Conservation (phyloP, 2,113 vertebrate genomes). For the Ibidorhyncha struthersii region DNA sequence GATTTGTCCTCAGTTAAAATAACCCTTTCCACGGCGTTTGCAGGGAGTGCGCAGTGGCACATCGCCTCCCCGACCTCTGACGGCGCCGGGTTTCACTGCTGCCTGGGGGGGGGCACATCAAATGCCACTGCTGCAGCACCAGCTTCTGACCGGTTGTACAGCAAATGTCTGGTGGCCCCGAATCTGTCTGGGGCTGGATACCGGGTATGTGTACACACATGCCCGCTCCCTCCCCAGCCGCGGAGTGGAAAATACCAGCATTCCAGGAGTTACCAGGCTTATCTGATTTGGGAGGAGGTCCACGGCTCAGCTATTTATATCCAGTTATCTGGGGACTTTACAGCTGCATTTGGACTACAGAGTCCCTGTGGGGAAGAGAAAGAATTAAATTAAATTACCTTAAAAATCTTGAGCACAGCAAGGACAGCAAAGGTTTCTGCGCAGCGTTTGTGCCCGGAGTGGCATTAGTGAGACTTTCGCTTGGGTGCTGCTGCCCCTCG, state of each 20-base stretch:
- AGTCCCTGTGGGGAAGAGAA: neutral
- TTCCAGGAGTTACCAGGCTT: conserved; percentile 32
- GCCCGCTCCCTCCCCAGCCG: neutral
- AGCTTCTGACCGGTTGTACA: neutral
- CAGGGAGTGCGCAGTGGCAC: fast-evolving
- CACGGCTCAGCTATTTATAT: neutral
- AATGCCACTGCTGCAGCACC: neutral
- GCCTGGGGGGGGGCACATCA: neutral
- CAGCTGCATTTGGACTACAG: neutral
- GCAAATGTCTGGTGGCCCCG: neutral
- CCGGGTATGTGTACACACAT: neutral
- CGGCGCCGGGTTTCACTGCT: fast-evolving
- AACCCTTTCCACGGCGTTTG: neutral
- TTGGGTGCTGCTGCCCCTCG: neutral
- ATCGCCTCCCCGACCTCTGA: neutral
- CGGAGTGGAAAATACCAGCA: conserved; percentile 15
- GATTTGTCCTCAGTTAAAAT: neutral
- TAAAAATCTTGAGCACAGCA: neutral
- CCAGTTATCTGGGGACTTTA: conserved; percentile 7
- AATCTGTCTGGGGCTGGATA: neutral
- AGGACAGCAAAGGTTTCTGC: neutral
- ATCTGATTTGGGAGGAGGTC: conserved; percentile 25
- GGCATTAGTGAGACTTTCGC: neutral
- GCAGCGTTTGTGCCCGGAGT: fast-evolving
- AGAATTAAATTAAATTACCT: neutral